Percentiles rank a stretch among this genome's conserved stretches.
Conservation (phyloP, 2,797 vertebrate genomes). For the Amniataba percoides region DNA sequence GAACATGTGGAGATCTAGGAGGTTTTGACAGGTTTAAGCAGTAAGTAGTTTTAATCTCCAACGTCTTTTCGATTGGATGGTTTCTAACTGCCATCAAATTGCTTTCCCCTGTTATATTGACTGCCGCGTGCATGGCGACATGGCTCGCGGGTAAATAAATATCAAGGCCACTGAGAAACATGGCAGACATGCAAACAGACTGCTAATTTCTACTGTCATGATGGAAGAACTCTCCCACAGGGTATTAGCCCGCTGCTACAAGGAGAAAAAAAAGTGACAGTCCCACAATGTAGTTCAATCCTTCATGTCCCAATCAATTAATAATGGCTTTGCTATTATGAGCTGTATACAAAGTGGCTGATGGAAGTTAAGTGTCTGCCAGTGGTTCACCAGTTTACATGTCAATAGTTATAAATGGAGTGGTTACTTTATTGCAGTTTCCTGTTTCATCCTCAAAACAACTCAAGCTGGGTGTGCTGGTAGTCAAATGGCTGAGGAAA, state of each 20-base stretch:
- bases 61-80: slow-evolving; percentile 4
- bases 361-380: slow-evolving; percentile 32
- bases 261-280: slow-evolving; percentile 27
- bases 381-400: slow-evolving; percentile 23
- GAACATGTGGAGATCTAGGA: neutral
- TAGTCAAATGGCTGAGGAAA: neutral
- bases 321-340: slow-evolving; percentile 46
- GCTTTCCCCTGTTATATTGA: slow-evolving; percentile 26
- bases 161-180: slow-evolving; percentile 23
- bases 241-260: slow-evolving; percentile 23
- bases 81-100: slow-evolving; percentile 40
- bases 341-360: slow-evolving; percentile 32
- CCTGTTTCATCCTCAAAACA: neutral
- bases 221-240: slow-evolving; percentile 13
- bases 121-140: neutral
- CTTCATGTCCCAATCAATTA: slow-evolving; percentile 65
- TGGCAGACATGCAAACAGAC: slow-evolving; percentile 16
- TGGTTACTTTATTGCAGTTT: slow-evolving; percentile 24
- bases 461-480: neutral
- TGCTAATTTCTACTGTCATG: slow-evolving; percentile 33
- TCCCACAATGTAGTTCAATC: slow-evolving; percentile 36
- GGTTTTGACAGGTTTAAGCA: slow-evolving; percentile 32
- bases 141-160: slow-evolving; percentile 5
- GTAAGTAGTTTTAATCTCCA: slow-evolving; percentile 3
- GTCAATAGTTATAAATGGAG: slow-evolving; percentile 7